Evolutionary conservation across 2,113 vertebrate species (phyloP).

Genomic region (Charina bottae): DNA sequence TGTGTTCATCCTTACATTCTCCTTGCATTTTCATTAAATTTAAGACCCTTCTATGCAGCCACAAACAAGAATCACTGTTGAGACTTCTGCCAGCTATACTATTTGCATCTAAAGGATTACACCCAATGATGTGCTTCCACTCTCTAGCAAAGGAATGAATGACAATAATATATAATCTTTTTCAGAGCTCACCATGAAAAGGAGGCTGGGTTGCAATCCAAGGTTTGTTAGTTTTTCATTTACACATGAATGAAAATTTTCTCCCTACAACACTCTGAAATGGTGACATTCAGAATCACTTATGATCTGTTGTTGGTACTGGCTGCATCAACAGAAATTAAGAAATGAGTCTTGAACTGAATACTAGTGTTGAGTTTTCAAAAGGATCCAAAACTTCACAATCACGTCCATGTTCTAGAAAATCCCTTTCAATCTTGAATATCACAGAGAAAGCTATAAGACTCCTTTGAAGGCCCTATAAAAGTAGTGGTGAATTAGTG

Average conservation of each 20-base stretch:
- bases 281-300: background rate
- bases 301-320: background rate
- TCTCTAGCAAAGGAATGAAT: background rate
- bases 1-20: background rate
- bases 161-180: background rate
- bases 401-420: background rate
- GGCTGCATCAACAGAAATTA: background rate
- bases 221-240: background rate
- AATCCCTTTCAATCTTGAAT: background rate
- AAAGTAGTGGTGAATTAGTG: background rate
- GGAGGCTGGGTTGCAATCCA: background rate
- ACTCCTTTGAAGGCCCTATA: background rate
- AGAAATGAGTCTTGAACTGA: background rate
- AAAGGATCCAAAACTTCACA: background rate
- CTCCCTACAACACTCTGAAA: background rate
- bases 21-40: background rate
- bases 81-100: background rate
- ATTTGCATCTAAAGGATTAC: background rate
- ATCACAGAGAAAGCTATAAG: background rate
- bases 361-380: background rate
- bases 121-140: background rate
- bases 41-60: background rate
- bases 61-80: background rate
- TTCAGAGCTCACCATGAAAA: background rate
- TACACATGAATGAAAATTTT: background rate